Conservation (phyloP, 2,113 vertebrate genomes). For the Noturus placidus region DNA sequence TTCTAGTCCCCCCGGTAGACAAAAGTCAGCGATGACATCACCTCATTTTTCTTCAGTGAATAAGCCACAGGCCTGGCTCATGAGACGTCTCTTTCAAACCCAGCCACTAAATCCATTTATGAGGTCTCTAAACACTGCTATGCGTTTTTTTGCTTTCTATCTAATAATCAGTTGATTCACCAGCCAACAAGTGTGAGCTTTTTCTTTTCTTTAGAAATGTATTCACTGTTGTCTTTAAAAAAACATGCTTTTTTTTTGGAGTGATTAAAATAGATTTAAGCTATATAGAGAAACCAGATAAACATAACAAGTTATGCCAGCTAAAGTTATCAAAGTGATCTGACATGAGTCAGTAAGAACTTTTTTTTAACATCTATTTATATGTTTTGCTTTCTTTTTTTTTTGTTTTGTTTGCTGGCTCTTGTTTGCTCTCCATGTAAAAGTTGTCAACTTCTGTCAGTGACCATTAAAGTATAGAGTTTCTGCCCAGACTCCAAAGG, state of each 20-base stretch:
- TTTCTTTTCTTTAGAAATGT: background rate
- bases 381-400: background rate
- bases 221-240: background rate
- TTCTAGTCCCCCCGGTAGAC: slow-evolving; percentile 42
- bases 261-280: background rate
- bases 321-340: background rate
- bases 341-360: background rate
- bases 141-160: slow-evolving; percentile 30
- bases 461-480: slow-evolving; percentile 45
- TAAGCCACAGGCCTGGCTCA: slow-evolving; percentile 59
- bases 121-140: slow-evolving; percentile 38
- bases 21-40: slow-evolving; percentile 66
- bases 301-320: background rate
- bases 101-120: slow-evolving; percentile 58
- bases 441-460: slow-evolving; percentile 14
- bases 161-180: slow-evolving; percentile 18
- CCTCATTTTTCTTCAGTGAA: slow-evolving; percentile 65
- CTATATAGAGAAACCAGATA: background rate
- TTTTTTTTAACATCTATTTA: background rate
- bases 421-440: background rate
- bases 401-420: background rate
- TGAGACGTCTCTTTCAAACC: slow-evolving; percentile 67
- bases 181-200: background rate
- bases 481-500: slow-evolving; percentile 29
- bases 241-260: background rate